Percentiles rank a stretch among this genome's conserved stretches.
Conservation (phyloP, 2,888 invertebrate genomes). For the Trisateles emortualis region DNA sequence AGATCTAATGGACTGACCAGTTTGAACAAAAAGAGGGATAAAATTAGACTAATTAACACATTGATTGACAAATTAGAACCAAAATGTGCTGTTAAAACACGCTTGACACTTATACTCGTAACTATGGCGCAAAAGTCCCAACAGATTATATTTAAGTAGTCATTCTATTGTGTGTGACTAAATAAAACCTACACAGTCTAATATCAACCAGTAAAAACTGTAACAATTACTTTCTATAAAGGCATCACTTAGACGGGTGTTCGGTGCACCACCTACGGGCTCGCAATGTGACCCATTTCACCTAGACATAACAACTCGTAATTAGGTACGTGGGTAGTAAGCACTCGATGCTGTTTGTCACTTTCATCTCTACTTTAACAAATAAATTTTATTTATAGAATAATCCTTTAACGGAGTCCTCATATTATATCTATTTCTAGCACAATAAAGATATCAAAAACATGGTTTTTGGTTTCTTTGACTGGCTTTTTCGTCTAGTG, state of each 20-base stretch:
- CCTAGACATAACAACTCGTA: not conserved
- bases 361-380: slow-evolving; percentile 4
- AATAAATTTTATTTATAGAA: not conserved
- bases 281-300: not conserved
- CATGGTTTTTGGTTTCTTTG: too few species aligned
- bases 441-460: too few species aligned
- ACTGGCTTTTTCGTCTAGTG: too few species aligned
- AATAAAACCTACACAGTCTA: not conserved
- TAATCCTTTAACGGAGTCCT: not conserved
- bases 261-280: not conserved
- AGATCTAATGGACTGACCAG: too few species aligned
- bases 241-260: slow-evolving; percentile 2
- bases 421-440: too few species aligned
- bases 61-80: too few species aligned
- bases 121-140: too few species aligned
- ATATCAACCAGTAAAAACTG: slow-evolving; percentile 1
- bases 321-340: not conserved
- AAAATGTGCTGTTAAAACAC: too few species aligned
- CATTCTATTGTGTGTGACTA: slow-evolving; percentile 3
- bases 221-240: not conserved
- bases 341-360: slow-evolving; percentile 5
- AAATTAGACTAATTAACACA: too few species aligned
- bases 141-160: not conserved
- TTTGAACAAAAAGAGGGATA: too few species aligned
- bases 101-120: too few species aligned